A percentile compares a stretch with the other conserved stretches of the same genome.
Evolutionary conservation across 2,888 invertebrate genomes (phyloP).

Genomic region (Agonopterix alstromeriana): DNA sequence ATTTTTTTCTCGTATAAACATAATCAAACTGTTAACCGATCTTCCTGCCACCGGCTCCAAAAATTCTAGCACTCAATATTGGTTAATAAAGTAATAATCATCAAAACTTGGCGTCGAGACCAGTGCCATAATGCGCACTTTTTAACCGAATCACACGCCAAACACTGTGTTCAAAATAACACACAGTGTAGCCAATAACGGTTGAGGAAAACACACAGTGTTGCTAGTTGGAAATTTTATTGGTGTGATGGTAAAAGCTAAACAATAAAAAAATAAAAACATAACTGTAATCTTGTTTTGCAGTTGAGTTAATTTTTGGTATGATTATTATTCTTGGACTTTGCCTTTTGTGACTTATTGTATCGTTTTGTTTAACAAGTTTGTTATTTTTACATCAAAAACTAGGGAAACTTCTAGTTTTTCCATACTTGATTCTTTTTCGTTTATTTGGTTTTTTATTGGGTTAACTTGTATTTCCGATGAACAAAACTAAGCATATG

Average conservation of each 20-base stretch:
- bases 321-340: constrained; percentile 15
- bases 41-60: constrained; percentile 16
- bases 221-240: constrained; percentile 13
- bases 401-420: too few species aligned
- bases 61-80: constrained; percentile 62
- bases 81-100: constrained; percentile 75
- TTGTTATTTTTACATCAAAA: constrained; percentile 20
- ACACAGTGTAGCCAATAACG: neutral
- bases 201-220: constrained; percentile 7
- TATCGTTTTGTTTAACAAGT: constrained; percentile 59
- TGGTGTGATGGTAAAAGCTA: constrained; percentile 9
- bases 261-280: constrained; percentile 24
- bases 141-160: constrained; percentile 22
- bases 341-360: constrained; percentile 53
- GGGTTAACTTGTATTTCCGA: too few species aligned
- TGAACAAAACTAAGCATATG: too few species aligned
- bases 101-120: constrained; percentile 62
- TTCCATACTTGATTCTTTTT: too few species aligned
- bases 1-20: too few species aligned
- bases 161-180: constrained; percentile 1
- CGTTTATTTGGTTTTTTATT: too few species aligned
- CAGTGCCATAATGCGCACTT: constrained; percentile 42
- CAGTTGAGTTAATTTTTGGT: constrained; percentile 32
- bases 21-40: too few species aligned
- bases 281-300: constrained; percentile 36